Percentiles rank a stretch among this genome's conserved stretches.
Conservation (phyloP, 2,113 vertebrate species). For the Melanocharis versteri region DNA sequence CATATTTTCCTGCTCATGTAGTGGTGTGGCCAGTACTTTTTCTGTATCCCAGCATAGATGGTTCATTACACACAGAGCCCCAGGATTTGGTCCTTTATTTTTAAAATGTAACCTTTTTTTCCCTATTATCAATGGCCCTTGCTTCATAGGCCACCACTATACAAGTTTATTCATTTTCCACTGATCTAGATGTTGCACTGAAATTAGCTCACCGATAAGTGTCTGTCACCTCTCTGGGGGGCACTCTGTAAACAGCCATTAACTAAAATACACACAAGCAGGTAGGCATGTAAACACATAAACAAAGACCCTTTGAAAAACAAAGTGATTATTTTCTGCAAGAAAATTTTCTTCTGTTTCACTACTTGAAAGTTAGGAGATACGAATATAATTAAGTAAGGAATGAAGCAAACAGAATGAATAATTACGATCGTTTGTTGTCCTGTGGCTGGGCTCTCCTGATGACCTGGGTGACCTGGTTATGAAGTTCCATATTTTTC, state of each 20-base stretch:
- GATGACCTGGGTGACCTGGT: background rate
- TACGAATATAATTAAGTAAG: background rate
- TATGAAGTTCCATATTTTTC: background rate
- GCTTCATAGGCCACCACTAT: background rate
- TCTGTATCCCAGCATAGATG: background rate
- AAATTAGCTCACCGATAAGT: background rate
- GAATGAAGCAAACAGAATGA: background rate
- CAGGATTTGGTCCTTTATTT: background rate
- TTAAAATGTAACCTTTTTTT: background rate
- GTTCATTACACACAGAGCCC: accelerated
- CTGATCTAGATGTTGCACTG: background rate
- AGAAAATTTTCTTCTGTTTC: background rate
- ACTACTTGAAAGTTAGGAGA: background rate
- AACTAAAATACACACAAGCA: background rate
- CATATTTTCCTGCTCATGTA: background rate
- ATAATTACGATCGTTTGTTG: background rate
- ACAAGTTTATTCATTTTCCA: background rate
- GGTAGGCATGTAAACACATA: background rate
- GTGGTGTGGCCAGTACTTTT: background rate
- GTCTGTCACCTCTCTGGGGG: background rate
- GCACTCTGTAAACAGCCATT: background rate
- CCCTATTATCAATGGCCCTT: background rate
- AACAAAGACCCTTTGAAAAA: background rate
- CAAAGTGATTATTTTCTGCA: background rate
- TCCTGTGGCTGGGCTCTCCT: background rate